Base-by-base conservation (phyloP, 2,888 invertebrate species). In the Parthenolecanium corni region DNA sequence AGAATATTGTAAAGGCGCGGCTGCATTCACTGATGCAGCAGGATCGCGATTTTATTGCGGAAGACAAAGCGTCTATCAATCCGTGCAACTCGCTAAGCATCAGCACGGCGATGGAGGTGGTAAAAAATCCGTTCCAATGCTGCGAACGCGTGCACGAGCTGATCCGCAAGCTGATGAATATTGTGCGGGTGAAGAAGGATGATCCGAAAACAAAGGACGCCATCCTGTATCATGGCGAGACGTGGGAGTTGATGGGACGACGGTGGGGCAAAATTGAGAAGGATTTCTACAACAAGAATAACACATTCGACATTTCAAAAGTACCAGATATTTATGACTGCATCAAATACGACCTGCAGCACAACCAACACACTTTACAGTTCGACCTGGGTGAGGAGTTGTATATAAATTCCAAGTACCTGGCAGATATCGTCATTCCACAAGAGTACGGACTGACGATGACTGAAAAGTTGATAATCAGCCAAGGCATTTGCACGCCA, bases 241-340 rank as follows among this genome's bases (percentile, higher is more conserved):
- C 95, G 0, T 97, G 97, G 97, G 97, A 98, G 72, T 76, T 98
- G 66, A 93, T 98, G 89, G 91, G 92, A 5, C 80, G 97, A 20
- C 81, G 97, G 14, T 97, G 97, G 97, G 89, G 91, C 46, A 97
- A 97, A 76, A 88, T 97, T 62, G 93, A 96, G 72, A 96, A 97
- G 74, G 98, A 98, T 74, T 98, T 98, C 73, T 89, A 87, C 71
- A 87, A 89, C 0, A 95, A 95, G 74, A 88, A 86, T 70, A 89
- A 87, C 69, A 81, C 84, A 42, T 98, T 89, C 74, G 98, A 98
- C 74, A 97, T 99, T 70, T 96, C 95, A 5, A 98, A 98, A 77
- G 92, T 99, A 65, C 97, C 98, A 0, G 98, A 98, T 73, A 98
- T 98, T 68, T 98, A 98, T 72, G 98, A 98, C 77, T 97, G 97